These are phyloP conservation scores for Slavum lentiscoides DNA, from an alignment of 2,888 invertebrate species.

Conservation along the genomic window DNA sequence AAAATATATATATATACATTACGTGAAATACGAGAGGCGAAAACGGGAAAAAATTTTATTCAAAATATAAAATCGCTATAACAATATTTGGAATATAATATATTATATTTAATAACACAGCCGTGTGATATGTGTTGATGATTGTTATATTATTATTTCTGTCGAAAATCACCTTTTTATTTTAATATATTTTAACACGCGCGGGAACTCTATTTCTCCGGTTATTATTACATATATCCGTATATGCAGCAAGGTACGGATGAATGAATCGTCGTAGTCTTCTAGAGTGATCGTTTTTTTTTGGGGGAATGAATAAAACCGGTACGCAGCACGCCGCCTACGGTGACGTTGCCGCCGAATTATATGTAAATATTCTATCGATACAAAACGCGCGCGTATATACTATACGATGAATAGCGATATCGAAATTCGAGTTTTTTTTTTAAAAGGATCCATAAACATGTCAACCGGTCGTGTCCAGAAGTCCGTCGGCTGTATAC, in stretches of 20 bases:
- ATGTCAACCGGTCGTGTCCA: slow-evolving; percentile 46
- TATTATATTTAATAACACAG: too few species aligned
- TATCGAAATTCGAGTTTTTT: slow-evolving; percentile 35
- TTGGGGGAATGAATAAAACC: slow-evolving; percentile 23
- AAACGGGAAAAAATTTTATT: too few species aligned
- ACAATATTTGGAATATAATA: too few species aligned
- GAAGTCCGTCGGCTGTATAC: slow-evolving; percentile 33
- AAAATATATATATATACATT: too few species aligned
- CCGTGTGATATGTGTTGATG: too few species aligned
- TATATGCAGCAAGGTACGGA: slow-evolving; percentile 7
- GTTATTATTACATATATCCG: background rate
- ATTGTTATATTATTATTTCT: slow-evolving; percentile 35
- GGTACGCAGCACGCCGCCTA: slow-evolving; percentile 42
- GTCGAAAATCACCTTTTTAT: slow-evolving; percentile 4
- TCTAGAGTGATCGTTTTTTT: slow-evolving; percentile 25
- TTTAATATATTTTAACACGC: background rate
- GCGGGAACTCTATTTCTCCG: background rate
- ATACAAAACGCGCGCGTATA: slow-evolving; percentile 4
- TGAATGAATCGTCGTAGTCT: slow-evolving; percentile 37
- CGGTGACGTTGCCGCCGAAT: slow-evolving; percentile 48
- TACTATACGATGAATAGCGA: slow-evolving; percentile 10
- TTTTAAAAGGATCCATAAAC: slow-evolving; percentile 51
- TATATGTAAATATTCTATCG: slow-evolving; percentile 49
- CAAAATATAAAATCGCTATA: too few species aligned
- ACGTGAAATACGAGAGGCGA: too few species aligned